These are phyloP conservation scores for Neoitamus cyanurus DNA, from an alignment of 2,888 invertebrate genomes.

Conservation along the genomic window DNA sequence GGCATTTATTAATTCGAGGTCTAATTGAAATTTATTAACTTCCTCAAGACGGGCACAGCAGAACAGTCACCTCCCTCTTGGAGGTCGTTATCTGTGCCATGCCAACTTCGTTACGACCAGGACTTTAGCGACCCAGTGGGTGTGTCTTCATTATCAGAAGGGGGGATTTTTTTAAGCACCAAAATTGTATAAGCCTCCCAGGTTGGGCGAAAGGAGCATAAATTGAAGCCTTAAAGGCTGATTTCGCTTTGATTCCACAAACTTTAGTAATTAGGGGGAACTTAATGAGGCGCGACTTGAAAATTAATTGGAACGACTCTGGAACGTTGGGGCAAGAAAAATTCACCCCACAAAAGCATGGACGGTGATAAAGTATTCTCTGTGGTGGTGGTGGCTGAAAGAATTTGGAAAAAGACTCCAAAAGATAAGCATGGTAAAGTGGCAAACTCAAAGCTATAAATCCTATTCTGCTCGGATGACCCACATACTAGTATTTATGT, in stretches of 20 bases:
- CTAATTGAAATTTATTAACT: constrained; percentile 34
- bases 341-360: background rate
- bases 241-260: background rate
- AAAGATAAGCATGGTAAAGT: too few species aligned
- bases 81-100: constrained; percentile 13
- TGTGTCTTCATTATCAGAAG: background rate
- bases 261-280: background rate
- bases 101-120: background rate
- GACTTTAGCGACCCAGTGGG: background rate
- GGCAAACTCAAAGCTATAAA: too few species aligned
- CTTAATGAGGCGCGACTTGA: background rate
- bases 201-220: background rate
- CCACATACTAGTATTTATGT: too few species aligned
- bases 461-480: too few species aligned
- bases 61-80: background rate
- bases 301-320: background rate
- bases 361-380: background rate
- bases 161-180: background rate
- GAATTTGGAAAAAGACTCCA: too few species aligned
- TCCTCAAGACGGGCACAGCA: background rate
- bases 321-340: background rate
- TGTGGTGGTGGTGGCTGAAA: too few species aligned
- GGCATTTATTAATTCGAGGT: constrained; percentile 11
- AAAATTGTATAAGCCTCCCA: background rate
- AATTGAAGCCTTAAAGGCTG: background rate